Conservation (phyloP, 2,113 vertebrate genomes). For the Orthochromis malagaraziensis region DNA sequence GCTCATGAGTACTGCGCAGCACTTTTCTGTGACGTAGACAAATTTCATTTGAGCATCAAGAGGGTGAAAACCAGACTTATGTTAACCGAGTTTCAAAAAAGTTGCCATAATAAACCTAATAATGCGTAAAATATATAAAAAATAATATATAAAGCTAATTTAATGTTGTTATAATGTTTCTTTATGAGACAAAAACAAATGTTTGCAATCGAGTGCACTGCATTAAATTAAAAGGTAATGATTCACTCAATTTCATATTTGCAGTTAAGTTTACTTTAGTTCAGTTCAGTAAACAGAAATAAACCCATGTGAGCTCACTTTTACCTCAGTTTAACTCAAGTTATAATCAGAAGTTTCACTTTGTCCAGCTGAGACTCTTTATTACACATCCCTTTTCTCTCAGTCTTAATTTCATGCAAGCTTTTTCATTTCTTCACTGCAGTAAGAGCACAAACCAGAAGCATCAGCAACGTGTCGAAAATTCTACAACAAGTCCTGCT, state of each 20-base stretch:
- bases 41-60: background rate
- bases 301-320: background rate
- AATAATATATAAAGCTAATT: background rate
- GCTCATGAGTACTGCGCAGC: background rate
- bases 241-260: background rate
- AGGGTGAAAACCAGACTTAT: rapidly evolving
- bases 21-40: background rate
- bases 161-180: background rate
- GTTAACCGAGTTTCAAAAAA: background rate
- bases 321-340: background rate
- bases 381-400: background rate
- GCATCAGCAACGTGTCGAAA: background rate
- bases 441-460: background rate
- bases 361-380: background rate
- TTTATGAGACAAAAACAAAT: background rate
- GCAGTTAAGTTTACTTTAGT: background rate
- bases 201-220: rapidly evolving
- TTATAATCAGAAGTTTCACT: background rate
- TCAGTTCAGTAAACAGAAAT: background rate
- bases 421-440: background rate
- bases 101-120: background rate
- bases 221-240: background rate
- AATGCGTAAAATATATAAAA: background rate
- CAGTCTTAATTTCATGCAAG: background rate
- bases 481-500: background rate